Evolutionary conservation across 2,113 vertebrate species (phyloP).

Genomic region (Colinus virginianus): DNA sequence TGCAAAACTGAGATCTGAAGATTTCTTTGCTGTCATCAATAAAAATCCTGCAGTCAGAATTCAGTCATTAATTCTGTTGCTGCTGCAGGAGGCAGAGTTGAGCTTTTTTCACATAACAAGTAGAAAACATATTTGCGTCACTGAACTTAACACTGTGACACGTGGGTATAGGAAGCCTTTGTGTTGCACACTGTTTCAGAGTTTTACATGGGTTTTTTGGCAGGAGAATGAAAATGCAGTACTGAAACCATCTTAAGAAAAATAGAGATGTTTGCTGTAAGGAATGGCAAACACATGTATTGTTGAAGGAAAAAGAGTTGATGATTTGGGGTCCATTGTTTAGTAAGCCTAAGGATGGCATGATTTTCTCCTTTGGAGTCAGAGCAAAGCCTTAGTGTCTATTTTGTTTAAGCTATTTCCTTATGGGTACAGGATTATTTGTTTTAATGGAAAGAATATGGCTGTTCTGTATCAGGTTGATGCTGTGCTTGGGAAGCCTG

Average conservation of each 20-base stretch:
- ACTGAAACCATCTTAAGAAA: not conserved
- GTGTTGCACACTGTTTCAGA: not conserved
- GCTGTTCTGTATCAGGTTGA: not conserved
- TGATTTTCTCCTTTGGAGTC: not conserved
- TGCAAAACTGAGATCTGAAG: not conserved
- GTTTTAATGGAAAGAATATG: not conserved
- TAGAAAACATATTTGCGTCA: not conserved
- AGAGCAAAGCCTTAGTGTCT: not conserved
- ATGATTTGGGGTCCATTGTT: not conserved
- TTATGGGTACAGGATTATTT: not conserved
- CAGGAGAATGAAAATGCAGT: not conserved
- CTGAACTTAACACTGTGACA: not conserved
- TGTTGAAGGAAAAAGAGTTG: not conserved
- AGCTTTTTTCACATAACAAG: constrained; percentile 22
- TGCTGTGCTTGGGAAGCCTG: not conserved
- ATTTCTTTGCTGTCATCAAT: not conserved
- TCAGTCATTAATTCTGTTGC: not conserved
- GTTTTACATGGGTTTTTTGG: constrained; percentile 3
- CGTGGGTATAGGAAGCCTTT: not conserved
- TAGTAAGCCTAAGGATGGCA: not conserved
- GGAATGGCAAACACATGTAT: not conserved
- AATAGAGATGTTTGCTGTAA: not conserved
- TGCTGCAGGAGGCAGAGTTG: constrained; percentile 67
- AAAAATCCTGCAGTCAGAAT: not conserved
- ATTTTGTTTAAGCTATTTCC: not conserved